Conservation (phyloP, 53 echinoderm and acorn worm genomes). For the Echinarachnius parma region DNA sequence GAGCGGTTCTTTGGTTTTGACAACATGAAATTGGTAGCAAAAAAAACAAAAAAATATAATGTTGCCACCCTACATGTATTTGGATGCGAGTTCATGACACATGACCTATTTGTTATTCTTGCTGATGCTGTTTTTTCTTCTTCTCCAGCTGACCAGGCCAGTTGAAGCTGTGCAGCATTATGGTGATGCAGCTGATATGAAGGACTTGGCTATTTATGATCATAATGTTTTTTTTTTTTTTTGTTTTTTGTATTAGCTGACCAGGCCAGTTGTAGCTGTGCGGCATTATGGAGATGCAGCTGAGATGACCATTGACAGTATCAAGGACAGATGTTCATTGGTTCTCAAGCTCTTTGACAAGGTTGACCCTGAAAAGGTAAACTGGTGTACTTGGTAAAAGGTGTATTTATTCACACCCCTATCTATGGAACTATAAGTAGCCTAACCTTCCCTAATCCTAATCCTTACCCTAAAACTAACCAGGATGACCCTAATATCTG, state of each 20-base stretch:
- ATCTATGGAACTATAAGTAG: too few relatives aligned
- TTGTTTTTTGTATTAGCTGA: not conserved
- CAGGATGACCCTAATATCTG: too few relatives aligned
- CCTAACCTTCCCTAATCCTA: too few relatives aligned
- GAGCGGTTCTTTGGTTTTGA: too few relatives aligned
- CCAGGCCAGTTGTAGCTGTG: conserved; percentile 4
- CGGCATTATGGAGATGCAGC: conserved; percentile 23
- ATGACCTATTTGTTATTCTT: too few relatives aligned
- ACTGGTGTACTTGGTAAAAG: not conserved
- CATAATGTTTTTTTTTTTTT: not conserved
- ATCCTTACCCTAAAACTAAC: too few relatives aligned
- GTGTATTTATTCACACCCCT: not conserved
- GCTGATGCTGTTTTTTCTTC: not conserved
- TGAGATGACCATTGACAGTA: conserved; percentile 25
- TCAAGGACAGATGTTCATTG: conserved; percentile 29
- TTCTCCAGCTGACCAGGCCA: not conserved
- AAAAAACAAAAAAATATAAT: too few relatives aligned
- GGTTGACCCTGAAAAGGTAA: conserved; percentile 87
- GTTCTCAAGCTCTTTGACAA: conserved; percentile 91
- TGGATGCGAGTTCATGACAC: too few relatives aligned
- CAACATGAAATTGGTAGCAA: too few relatives aligned
- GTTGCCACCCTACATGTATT: too few relatives aligned
- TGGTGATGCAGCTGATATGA: conserved; percentile 28
- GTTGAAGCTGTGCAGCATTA: conserved; percentile 5
- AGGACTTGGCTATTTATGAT: too few relatives aligned